These are phyloP conservation scores for Agapornis canus DNA, from an alignment of 2,797 vertebrate genomes.

Conservation along the genomic window DNA sequence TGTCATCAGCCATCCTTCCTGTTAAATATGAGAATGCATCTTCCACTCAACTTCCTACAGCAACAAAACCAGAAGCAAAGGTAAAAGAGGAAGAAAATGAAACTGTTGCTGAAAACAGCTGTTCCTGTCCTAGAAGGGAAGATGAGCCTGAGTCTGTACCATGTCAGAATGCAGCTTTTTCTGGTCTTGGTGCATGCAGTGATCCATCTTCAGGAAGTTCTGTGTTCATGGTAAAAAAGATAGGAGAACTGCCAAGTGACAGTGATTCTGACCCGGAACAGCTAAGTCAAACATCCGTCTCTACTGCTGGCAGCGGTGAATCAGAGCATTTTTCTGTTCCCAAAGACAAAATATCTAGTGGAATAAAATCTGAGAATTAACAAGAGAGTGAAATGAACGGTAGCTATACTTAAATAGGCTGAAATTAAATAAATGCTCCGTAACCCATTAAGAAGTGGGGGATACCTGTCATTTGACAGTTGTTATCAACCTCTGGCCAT, in stretches of 20 bases:
- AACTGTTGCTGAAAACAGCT: neutral
- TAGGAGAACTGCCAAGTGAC: neutral
- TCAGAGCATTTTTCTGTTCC: conserved; percentile 35
- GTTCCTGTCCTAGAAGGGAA: neutral
- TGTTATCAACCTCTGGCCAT: neutral
- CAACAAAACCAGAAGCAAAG: neutral
- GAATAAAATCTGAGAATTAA: neutral
- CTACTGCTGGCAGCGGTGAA: neutral
- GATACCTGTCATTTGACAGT: neutral
- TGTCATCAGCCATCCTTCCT: neutral
- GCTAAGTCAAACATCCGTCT: neutral
- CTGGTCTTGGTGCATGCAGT: accelerated
- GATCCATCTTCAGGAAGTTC: neutral
- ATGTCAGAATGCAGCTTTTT: neutral
- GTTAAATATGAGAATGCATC: neutral
- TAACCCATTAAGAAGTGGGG: neutral
- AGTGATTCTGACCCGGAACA: conserved; percentile 33
- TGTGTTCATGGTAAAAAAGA: neutral
- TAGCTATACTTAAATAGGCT: neutral
- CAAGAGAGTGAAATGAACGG: neutral
- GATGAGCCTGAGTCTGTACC: neutral
- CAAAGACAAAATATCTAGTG: neutral
- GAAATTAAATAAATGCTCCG: conserved; percentile 1
- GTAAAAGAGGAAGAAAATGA: neutral
- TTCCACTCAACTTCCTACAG: neutral